A percentile compares a stretch with the other conserved stretches of the same genome.
phyloP scores from a whole-genome alignment of 2,888 invertebrate species.

The Scaptomyza parva region DNA sequence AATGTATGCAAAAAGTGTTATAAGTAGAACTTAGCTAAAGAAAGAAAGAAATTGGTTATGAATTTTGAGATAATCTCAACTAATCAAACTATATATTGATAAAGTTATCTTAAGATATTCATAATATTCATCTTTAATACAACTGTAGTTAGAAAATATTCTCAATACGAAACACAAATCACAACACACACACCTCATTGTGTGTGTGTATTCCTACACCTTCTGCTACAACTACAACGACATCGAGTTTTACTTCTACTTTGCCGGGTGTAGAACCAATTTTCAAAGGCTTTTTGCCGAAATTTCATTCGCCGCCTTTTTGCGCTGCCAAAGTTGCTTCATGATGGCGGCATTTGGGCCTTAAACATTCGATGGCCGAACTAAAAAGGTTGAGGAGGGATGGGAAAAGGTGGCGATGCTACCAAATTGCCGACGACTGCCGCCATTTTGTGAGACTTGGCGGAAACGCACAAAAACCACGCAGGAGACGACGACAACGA shows the following conservation, averaged over 20 bases:
- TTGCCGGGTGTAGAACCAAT: slow-evolving; percentile 12
- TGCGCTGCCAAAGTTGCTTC: slow-evolving; percentile 43
- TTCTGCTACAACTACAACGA: slow-evolving; percentile 1
- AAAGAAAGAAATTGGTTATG: no score
- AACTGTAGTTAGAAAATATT: background rate
- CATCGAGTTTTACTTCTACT: background rate
- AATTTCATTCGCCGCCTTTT: slow-evolving; percentile 71
- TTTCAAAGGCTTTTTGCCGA: slow-evolving; percentile 55
- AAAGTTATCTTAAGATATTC: no score
- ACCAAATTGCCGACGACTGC: slow-evolving; percentile 69
- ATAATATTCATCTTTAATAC: no score
- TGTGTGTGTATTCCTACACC: background rate
- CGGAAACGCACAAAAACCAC: slow-evolving; percentile 55
- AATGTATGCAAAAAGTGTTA: no score
- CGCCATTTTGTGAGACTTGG: slow-evolving; percentile 80
- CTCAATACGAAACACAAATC: background rate
- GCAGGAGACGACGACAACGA: slow-evolving; percentile 21
- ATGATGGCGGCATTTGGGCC: slow-evolving; percentile 19
- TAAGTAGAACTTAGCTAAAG: no score
- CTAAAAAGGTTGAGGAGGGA: background rate
- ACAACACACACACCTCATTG: background rate
- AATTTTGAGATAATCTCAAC: no score
- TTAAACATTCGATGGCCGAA: no score
- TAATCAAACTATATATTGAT: no score
- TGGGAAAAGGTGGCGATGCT: slow-evolving; percentile 56